A percentile compares a stretch with the other conserved stretches of the same genome.
phyloP scores from a whole-genome alignment of 2,888 invertebrate genomes.

The Eupithecia pulchellata region DNA sequence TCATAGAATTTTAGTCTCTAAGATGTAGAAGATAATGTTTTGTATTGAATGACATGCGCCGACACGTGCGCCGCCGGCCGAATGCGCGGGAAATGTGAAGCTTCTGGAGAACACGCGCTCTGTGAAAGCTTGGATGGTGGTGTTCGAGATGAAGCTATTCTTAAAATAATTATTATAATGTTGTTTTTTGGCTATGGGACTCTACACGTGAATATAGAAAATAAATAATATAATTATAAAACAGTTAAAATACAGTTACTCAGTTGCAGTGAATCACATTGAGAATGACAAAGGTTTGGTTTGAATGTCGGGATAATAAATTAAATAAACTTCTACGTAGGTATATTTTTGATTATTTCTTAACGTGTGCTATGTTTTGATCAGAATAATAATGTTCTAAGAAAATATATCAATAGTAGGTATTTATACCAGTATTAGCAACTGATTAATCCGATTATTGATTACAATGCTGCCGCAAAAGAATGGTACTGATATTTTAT shows the following conservation, averaged over 20 bases:
- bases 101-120: conserved; percentile 19
- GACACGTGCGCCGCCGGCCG: conserved; percentile 29
- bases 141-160: conserved; percentile 7
- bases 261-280: neutral
- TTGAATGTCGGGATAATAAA: neutral
- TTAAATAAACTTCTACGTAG: neutral
- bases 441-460: neutral
- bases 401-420: neutral
- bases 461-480: no score
- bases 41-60: conserved; percentile 5
- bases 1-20: conserved; percentile 16
- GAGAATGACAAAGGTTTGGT: neutral
- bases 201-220: neutral
- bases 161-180: neutral
- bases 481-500: no score
- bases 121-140: conserved; percentile 33
- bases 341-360: neutral
- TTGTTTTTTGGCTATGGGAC: neutral
- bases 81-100: conserved; percentile 32
- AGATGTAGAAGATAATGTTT: neutral
- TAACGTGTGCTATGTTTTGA: neutral
- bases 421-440: neutral
- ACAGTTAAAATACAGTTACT: no score
- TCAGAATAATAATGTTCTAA: neutral
- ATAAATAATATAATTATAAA: neutral